Percentiles rank a stretch among this genome's conserved stretches.
phyloP scores from a whole-genome alignment of 2,113 vertebrate species.

The Elanoides forficatus region DNA sequence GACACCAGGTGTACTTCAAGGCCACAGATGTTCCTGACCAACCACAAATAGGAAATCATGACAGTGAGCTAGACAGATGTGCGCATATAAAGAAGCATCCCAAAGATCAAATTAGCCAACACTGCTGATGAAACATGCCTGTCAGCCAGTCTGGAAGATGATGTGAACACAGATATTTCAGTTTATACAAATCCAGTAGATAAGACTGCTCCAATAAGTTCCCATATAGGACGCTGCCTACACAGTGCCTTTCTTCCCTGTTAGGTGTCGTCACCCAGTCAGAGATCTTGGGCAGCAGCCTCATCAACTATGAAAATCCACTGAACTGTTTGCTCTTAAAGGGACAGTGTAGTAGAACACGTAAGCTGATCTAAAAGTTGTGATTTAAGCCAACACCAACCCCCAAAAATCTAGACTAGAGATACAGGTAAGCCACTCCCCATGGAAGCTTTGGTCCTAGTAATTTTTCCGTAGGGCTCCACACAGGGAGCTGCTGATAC shows the following conservation, averaged over 20 bases:
- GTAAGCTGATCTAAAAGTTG: not conserved
- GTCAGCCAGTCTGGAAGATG: not conserved
- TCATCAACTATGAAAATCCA: not conserved
- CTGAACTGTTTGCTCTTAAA: not conserved
- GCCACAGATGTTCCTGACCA: not conserved
- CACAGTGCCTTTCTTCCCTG: not conserved
- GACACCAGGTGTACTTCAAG: not conserved
- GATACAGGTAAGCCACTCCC: not conserved
- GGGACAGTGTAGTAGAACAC: accelerated
- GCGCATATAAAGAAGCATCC: not conserved
- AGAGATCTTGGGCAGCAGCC: not conserved
- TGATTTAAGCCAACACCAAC: not conserved
- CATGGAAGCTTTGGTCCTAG: not conserved
- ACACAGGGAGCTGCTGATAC: not conserved
- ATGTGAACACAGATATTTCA: not conserved
- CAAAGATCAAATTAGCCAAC: not conserved
- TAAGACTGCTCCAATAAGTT: not conserved
- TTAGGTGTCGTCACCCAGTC: not conserved
- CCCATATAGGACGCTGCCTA: not conserved
- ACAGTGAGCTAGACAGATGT: accelerated
- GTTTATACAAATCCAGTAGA: not conserved
- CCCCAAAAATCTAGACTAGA: not conserved
- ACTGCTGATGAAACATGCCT: not conserved
- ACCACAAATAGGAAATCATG: not conserved
- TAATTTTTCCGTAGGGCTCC: not conserved